These are phyloP conservation scores for Cuniculus paca DNA, from an alignment of 2,797 vertebrate genomes.

Conservation along the genomic window DNA sequence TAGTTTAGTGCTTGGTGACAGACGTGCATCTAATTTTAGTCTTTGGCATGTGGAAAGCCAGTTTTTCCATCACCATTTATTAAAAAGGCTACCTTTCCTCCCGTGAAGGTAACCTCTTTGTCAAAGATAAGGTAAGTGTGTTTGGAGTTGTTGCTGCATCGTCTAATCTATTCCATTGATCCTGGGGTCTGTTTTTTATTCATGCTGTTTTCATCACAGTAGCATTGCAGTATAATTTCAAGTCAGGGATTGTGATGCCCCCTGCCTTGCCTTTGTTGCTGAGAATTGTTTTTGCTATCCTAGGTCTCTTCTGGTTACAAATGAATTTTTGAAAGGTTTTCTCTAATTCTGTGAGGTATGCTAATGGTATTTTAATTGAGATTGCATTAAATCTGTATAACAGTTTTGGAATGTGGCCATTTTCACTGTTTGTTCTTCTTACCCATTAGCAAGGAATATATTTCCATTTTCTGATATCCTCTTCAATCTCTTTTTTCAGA, in stretches of 20 bases:
- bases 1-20: neutral
- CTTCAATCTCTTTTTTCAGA: neutral
- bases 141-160: too few species aligned
- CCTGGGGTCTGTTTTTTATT: too few species aligned
- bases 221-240: neutral
- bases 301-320: neutral
- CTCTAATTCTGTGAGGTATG: neutral
- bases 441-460: neutral
- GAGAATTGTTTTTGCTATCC: neutral
- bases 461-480: neutral
- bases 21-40: neutral
- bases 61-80: neutral
- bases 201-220: neutral
- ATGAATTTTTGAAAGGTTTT: neutral
- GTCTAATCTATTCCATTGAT: too few species aligned
- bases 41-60: neutral
- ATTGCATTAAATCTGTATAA: neutral
- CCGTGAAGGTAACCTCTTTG: too few species aligned
- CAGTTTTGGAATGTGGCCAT: neutral
- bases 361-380: neutral
- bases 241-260: neutral
- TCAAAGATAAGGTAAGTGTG: too few species aligned
- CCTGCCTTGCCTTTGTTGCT: neutral
- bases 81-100: too few species aligned
- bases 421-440: neutral